Base-by-base conservation (phyloP, 2,113 vertebrate species). In the Brachyistius frenatus region DNA sequence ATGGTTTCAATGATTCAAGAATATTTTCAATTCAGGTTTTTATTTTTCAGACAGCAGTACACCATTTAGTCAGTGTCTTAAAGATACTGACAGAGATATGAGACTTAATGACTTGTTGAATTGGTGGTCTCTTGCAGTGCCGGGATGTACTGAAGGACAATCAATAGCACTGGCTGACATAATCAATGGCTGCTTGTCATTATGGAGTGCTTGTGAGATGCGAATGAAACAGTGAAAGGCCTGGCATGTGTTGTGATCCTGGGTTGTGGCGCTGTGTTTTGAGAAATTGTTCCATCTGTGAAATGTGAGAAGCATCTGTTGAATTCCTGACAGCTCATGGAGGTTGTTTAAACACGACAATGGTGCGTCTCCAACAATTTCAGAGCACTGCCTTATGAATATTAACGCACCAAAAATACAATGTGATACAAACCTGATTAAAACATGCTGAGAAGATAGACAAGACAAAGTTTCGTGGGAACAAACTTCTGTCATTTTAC, bases 271-370 rank as follows among this genome's bases (percentile, higher is more conserved):
- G 15, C 47, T 33, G 49, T 63, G 68, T 68, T 69, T 73, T 79
- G 67, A 74, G 52, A 80, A 78, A 80, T 14, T 7, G 61, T 80
- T 77, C 73, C 76, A 72, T 82, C 74, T 84, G 77, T 47, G 63
- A 23, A 23, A 70, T 15, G 23, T 1, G 56, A 66, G 67, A 55
- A 76, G 78, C 36, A 5, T 83, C 69, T 84, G 76, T 52, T 82
- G 44, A 72, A 68, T 64, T 80, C 70, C 46, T 37, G 15, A 61
- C 81, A 71, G 72, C 80, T 72, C 13, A 7, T 39, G 11, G 44
- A 83, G 55, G 65, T 64, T 16, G 73, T 50, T 23, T 56, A 44
- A 65, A 65, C 44, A 72, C 53, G 11, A 65, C 57, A 66, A 58
- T 56, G 35, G 49, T 66, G 68, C 64, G 31, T 63, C 66, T 80